These are phyloP conservation scores for Otocyon megalotis DNA, from an alignment of 2,113 vertebrate genomes.

Conservation along the genomic window DNA sequence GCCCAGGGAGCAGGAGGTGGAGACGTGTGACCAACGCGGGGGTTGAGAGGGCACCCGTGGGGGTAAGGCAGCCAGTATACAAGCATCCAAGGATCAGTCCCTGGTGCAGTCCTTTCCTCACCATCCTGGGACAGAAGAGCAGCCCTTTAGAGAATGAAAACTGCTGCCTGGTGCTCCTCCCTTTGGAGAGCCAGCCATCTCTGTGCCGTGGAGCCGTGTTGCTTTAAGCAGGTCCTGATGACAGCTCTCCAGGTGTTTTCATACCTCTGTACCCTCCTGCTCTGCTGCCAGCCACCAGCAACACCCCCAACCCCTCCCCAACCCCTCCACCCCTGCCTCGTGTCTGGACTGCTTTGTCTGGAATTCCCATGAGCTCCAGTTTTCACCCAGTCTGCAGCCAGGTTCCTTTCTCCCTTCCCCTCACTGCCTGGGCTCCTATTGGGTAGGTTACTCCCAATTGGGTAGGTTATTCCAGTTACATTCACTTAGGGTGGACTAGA, in stretches of 20 bases:
- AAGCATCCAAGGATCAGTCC: no score
- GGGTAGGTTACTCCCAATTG: neutral
- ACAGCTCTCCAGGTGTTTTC: neutral
- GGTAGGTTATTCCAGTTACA: neutral
- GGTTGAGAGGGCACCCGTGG: no score
- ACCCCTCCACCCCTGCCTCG: accelerated
- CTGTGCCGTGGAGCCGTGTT: neutral
- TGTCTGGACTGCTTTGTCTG: neutral
- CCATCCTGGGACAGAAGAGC: no score
- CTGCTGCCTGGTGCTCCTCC: neutral
- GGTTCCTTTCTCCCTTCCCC: neutral
- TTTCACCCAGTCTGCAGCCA: neutral
- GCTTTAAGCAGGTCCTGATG: neutral
- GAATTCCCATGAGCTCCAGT: neutral
- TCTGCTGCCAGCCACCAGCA: no score
- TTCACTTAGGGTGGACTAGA: neutral
- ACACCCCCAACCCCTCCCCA: accelerated
- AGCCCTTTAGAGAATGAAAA: neutral
- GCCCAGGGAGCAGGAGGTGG: neutral
- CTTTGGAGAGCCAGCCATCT: neutral
- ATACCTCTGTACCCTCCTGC: accelerated
- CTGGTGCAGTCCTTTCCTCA: neutral
- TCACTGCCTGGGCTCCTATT: neutral
- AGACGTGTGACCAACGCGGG: neutral
- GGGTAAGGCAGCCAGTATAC: neutral